Conservation (phyloP, 2,113 vertebrate species). For the Menidia beryllina region DNA sequence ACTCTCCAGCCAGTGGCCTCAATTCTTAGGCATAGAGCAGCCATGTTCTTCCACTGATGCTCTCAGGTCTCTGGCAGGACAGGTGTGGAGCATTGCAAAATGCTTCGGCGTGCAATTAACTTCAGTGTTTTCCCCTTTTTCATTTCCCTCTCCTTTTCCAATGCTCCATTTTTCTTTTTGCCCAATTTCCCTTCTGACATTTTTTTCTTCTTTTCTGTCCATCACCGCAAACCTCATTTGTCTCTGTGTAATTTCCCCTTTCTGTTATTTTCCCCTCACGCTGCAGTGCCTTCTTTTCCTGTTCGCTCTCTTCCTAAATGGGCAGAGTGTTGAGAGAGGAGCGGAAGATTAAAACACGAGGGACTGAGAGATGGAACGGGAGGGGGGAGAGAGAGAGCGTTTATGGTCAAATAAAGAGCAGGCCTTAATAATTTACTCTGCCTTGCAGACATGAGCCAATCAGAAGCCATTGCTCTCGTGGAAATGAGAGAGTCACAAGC, state of each 20-base stretch:
- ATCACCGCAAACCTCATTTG: conserved; percentile 38
- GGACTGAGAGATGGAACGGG: conserved; percentile 23
- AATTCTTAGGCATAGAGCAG: conserved; percentile 4
- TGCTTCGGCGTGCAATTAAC: conserved; percentile 47
- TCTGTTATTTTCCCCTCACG: background rate
- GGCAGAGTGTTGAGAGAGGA: conserved; percentile 46
- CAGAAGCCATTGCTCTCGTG: conserved; percentile 47
- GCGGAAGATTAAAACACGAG: conserved; percentile 52
- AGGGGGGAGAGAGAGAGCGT: conserved; percentile 44
- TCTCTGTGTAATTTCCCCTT: conserved; percentile 47
- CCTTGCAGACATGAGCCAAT: conserved; percentile 69
- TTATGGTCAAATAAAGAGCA: conserved; percentile 70
- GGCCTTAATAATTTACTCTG: conserved; percentile 77
- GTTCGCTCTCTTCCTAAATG: conserved; percentile 58
- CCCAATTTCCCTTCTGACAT: conserved; percentile 37
- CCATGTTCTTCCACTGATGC: conserved; percentile 12
- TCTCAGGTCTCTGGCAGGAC: conserved; percentile 27
- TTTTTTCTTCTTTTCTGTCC: conserved; percentile 32
- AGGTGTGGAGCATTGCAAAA: conserved; percentile 47
- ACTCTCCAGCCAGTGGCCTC: background rate
- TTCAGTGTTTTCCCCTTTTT: conserved; percentile 16
- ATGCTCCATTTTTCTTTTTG: conserved; percentile 29
- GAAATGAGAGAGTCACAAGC: conserved; percentile 46
- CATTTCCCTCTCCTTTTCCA: conserved; percentile 4
- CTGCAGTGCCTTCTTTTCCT: conserved; percentile 47